Evolutionary conservation across 2,888 invertebrate genomes (phyloP).

Genomic region (Leuctra nigra): DNA sequence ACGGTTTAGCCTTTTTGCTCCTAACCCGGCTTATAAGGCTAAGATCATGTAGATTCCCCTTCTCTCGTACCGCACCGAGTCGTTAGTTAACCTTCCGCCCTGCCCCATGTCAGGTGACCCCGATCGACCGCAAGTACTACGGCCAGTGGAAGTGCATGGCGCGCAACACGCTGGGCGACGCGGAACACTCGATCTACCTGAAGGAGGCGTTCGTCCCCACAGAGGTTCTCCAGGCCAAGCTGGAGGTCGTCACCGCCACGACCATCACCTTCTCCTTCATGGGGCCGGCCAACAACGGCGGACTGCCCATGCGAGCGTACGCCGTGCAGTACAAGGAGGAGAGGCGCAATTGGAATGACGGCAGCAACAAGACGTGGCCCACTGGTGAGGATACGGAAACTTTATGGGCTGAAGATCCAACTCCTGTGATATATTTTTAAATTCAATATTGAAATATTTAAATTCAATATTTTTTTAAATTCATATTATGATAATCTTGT

Average conservation of each 20-base stretch:
- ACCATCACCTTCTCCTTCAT: constrained; percentile 73
- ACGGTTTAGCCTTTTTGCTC: too few species aligned
- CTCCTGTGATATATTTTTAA: too few species aligned
- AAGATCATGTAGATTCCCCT: too few species aligned
- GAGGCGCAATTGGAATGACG: constrained; percentile 58
- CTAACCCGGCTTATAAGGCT: too few species aligned
- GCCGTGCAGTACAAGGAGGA: constrained; percentile 70
- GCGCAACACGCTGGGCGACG: constrained; percentile 64
- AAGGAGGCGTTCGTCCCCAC: constrained; percentile 67
- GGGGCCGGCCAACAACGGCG: constrained; percentile 66
- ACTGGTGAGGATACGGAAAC: too few species aligned
- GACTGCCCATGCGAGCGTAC: constrained; percentile 66
- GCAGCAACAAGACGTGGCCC: constrained; percentile 70
- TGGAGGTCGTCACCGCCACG: constrained; percentile 71
- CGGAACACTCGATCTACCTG: constrained; percentile 60
- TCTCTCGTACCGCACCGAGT: too few species aligned
- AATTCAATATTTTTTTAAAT: too few species aligned
- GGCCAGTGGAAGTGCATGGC: constrained; percentile 77
- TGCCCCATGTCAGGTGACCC: constrained; percentile 49
- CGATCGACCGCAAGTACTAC: constrained; percentile 58
- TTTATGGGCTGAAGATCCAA: too few species aligned
- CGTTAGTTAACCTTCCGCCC: too few species aligned
- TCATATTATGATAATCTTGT: too few species aligned
- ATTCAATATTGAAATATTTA: too few species aligned
- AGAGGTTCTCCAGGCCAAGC: constrained; percentile 55